A percentile compares a stretch with the other conserved stretches of the same genome.
Conservation (phyloP, 2,113 vertebrate species). For the Thymallus thymallus region DNA sequence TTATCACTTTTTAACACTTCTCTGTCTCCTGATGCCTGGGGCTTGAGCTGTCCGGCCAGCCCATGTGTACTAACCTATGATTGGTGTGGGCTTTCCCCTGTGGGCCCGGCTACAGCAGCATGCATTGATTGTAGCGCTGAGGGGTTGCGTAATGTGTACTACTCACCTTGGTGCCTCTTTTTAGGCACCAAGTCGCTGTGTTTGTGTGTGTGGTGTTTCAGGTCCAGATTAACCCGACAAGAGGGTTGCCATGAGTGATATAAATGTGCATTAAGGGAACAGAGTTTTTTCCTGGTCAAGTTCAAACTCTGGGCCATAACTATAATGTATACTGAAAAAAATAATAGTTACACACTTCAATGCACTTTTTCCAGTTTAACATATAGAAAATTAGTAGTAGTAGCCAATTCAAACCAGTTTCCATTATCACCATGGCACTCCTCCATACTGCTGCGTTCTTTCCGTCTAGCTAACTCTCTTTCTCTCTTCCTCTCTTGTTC, state of each 20-base stretch:
- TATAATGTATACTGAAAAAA: neutral
- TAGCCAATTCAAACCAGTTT: neutral
- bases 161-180: neutral
- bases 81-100: neutral
- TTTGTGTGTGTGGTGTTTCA: constrained; percentile 2
- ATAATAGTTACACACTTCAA: neutral
- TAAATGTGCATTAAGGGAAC: neutral
- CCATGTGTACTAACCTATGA: constrained; percentile 16
- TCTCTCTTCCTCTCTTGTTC: neutral
- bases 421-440: neutral
- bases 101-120: constrained; percentile 1
- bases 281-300: neutral
- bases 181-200: neutral
- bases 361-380: neutral
- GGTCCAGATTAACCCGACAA: constrained; percentile 26
- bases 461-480: neutral
- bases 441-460: constrained; percentile 5
- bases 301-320: too few species aligned
- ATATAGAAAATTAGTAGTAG: neutral
- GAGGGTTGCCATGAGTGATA: constrained; percentile 18
- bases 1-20: constrained; percentile 10
- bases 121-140: constrained; percentile 21
- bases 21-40: constrained; percentile 12
- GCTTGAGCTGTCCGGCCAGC: neutral
- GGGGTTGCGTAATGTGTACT: neutral